Conservation (phyloP, 2,888 invertebrate species). For the Mesoligia furuncula region DNA sequence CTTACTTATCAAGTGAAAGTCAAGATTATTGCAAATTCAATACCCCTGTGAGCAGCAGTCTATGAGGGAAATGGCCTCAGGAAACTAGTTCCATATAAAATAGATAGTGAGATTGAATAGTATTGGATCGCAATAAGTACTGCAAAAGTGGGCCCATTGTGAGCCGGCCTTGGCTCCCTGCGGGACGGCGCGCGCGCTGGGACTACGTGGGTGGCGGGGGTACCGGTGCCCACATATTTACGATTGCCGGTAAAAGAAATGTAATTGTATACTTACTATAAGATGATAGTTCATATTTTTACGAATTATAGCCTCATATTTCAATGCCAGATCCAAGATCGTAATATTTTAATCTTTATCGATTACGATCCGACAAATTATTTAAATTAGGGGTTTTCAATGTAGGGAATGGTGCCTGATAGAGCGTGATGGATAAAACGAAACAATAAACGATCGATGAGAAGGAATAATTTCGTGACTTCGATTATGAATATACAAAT, state of each 20-base stretch:
- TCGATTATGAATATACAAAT: neutral
- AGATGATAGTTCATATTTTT: slow-evolving; percentile 55
- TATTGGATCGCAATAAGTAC: slow-evolving; percentile 86
- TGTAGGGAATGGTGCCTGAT: neutral
- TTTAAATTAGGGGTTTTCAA: slow-evolving; percentile 42
- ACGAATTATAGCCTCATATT: slow-evolving; percentile 40
- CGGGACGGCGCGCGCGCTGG: slow-evolving; percentile 74
- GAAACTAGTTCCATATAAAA: slow-evolving; percentile 88
- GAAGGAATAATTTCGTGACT: neutral
- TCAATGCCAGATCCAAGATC: slow-evolving; percentile 35
- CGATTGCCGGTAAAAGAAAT: slow-evolving; percentile 56
- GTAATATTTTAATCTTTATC: slow-evolving; percentile 43
- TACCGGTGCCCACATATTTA: slow-evolving; percentile 65
- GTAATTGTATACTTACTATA: slow-evolving; percentile 57
- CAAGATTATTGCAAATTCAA: slow-evolving; percentile 72
- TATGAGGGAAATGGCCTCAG: slow-evolving; percentile 80
- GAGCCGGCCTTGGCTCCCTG: slow-evolving; percentile 82
- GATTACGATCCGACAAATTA: slow-evolving; percentile 29
- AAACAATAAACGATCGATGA: slow-evolving; percentile 5
- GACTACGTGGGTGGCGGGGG: slow-evolving; percentile 80
- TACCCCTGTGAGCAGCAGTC: slow-evolving; percentile 76
- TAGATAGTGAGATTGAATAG: slow-evolving; percentile 87
- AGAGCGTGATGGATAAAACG: neutral
- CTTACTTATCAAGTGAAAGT: slow-evolving; percentile 67
- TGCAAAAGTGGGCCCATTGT: slow-evolving; percentile 84